A percentile compares a stretch with the other conserved stretches of the same genome.
Evolutionary conservation across 2,113 vertebrate species (phyloP).

Genomic region (Acinonyx jubatus): DNA sequence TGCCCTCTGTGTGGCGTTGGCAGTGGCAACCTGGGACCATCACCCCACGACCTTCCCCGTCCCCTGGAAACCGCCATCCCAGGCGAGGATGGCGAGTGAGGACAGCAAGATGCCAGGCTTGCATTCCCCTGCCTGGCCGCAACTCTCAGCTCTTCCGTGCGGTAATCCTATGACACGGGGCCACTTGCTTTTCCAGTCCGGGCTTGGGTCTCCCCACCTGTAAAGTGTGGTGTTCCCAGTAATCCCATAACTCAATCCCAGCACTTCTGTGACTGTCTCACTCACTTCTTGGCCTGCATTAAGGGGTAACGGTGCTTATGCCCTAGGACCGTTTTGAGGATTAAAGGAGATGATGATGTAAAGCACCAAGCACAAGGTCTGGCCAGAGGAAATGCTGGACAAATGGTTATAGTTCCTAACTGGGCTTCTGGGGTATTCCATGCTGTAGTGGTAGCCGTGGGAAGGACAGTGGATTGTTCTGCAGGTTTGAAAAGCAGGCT

Average conservation of each 20-base stretch:
- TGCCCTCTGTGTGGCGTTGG: background rate
- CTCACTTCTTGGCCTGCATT: background rate
- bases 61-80: background rate
- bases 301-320: background rate
- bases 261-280: background rate
- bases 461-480: background rate
- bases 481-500: background rate
- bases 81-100: background rate
- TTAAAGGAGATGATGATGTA: background rate
- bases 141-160: background rate
- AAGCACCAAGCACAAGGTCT: background rate
- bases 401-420: background rate
- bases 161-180: background rate
- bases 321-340: background rate
- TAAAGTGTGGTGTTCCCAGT: background rate
- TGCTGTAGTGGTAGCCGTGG: rapidly evolving
- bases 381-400: background rate
- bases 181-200: background rate
- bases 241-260: background rate
- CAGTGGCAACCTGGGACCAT: background rate
- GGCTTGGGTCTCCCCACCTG: background rate
- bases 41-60: rapidly evolving
- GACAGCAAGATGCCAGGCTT: background rate
- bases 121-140: background rate
- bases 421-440: background rate